These are phyloP conservation scores for Vanacampus margaritifer DNA, from an alignment of 2,113 vertebrate species.

Conservation along the genomic window DNA sequence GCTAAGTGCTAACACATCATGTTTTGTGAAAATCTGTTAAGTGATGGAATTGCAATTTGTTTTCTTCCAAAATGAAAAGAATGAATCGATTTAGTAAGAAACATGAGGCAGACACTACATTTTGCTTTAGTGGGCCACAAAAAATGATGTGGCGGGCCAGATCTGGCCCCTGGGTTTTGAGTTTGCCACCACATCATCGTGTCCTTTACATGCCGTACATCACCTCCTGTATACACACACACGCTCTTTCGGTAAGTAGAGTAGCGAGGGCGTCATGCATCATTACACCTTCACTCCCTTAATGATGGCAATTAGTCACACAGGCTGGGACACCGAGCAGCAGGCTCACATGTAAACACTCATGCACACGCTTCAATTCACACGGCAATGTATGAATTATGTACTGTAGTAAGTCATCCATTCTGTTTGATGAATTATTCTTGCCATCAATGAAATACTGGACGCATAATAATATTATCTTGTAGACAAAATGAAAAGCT, in stretches of 20 bases:
- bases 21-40: too few relatives aligned
- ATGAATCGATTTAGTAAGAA: too few relatives aligned
- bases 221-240: neutral
- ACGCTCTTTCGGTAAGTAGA: neutral
- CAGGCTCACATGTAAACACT: neutral
- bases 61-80: neutral
- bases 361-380: neutral
- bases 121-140: too few relatives aligned
- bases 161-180: neutral
- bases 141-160: neutral
- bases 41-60: neutral
- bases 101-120: too few relatives aligned
- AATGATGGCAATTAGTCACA: slow-evolving; percentile 13
- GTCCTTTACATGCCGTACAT: neutral
- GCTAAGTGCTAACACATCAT: too few relatives aligned
- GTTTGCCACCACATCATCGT: neutral
- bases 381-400: neutral
- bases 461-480: neutral
- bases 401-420: neutral
- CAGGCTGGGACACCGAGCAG: slow-evolving; percentile 1
- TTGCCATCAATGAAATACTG: neutral
- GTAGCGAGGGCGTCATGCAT: slow-evolving; percentile 5
- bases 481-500: too few relatives aligned
- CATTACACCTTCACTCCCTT: slow-evolving; percentile 7
- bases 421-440: neutral